Base-by-base conservation (phyloP, 2,888 invertebrate species). In the Lasioglossum figueresi region DNA sequence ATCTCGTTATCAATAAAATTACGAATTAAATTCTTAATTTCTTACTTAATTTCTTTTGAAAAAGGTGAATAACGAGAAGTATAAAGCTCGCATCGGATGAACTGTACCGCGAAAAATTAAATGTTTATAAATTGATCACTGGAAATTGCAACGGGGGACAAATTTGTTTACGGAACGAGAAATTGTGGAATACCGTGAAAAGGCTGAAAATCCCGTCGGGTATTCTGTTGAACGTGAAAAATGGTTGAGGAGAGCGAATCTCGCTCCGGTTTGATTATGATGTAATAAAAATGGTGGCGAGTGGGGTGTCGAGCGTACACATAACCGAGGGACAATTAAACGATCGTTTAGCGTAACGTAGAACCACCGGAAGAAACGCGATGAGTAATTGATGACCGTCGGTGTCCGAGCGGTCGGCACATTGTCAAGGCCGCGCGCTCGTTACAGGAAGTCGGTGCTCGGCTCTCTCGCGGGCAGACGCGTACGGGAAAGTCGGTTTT, bases 361-460 rank as follows among this genome's bases (percentile, higher is more conserved):
- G 56, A 45, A 74, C 68, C 52, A 75, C 37, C 74, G 80, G 68
- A 68, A 68, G 68, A 68, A 68, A 37, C 37, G 68, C 68, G 68
- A 68, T 48, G 70, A 74, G 83, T 84, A 83, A 84, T 84, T 83
- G 84, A 84, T 83, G 84, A 79, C 63, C 71, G 37, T 52, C 63
- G 63, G 37, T 34, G 70, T 72, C 66, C 72, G 76, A 71, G 52
- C 23, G 43, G n/a, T 75, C 43, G 78, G 63, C 78, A 79, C 79
- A 84, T 76, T 84, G 84, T 76, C 84, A 84, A 84, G 84, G 84
- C 16, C 75, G 78, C 72, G 31, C 63, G 48, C 23, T 34, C 71
- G 14, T 72, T 43, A 34, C 12, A 34, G 71, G 84, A 79, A 76
- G 84, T 34, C 83, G 75, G 23, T 34, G 5, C 27, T 8, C 14